phyloP scores from a whole-genome alignment of 1,140 invertebrate genomes.

The Alviniconcha marisindica region DNA sequence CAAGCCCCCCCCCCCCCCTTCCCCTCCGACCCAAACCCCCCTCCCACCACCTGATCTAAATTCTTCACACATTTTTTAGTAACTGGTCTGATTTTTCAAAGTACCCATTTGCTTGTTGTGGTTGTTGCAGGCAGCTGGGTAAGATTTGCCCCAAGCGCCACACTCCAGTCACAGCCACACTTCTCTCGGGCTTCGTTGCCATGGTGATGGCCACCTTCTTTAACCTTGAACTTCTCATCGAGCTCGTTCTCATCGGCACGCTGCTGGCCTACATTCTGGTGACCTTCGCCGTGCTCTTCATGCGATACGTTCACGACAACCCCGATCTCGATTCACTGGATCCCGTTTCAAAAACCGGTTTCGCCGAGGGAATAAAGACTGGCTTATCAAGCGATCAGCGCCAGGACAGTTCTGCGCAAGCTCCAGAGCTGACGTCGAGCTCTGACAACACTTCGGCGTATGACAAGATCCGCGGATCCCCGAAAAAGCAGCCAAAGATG shows the following conservation, averaged over 20 bases:
- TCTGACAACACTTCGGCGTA: too few relatives aligned
- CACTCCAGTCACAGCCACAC: slow-evolving; percentile 41
- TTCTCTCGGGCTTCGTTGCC: slow-evolving; percentile 42
- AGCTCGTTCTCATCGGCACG: slow-evolving; percentile 77
- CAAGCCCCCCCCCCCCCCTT: too few relatives aligned
- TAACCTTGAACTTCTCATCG: slow-evolving; percentile 42
- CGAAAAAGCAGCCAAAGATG: too few relatives aligned
- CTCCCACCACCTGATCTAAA: neutral
- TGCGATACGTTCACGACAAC: slow-evolving; percentile 74
- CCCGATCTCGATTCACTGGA: neutral
- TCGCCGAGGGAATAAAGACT: too few relatives aligned
- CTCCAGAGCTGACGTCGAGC: too few relatives aligned
- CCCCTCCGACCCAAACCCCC: too few relatives aligned
- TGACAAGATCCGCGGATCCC: too few relatives aligned
- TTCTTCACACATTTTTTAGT: neutral
- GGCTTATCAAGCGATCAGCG: too few relatives aligned
- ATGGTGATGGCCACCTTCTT: slow-evolving; percentile 37
- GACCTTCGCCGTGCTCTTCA: slow-evolving; percentile 89
- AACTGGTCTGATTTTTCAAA: neutral
- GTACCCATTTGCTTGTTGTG: neutral
- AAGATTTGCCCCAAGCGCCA: slow-evolving; percentile 41
- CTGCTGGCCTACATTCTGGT: slow-evolving; percentile 95
- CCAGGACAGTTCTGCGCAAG: too few relatives aligned
- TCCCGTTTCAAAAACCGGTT: neutral
- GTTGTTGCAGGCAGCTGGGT: slow-evolving; percentile 41